These are phyloP conservation scores for Malacoctenus gilli DNA, from an alignment of 2,797 vertebrate genomes.

Conservation along the genomic window DNA sequence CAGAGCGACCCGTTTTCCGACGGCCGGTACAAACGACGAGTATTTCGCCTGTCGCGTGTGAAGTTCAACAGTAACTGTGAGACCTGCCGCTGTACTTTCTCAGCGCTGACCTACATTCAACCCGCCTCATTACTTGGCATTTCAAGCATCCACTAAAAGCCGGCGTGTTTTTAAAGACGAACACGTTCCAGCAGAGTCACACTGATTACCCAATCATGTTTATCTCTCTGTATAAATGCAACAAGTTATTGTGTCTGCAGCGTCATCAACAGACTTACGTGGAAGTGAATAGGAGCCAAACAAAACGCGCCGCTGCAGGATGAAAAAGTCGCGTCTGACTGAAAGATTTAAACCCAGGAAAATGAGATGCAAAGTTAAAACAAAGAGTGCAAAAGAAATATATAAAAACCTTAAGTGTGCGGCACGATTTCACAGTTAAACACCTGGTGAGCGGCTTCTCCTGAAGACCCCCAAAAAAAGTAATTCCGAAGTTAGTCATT, in stretches of 20 bases:
- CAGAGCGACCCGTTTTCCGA: no score
- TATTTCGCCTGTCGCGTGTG: no score
- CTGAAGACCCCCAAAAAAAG: constrained; percentile 18
- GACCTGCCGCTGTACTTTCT: no score
- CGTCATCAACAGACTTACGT: background rate
- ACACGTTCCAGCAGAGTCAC: background rate
- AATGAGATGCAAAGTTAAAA: constrained; percentile 24
- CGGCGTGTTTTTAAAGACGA: background rate
- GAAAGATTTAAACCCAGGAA: constrained; percentile 18
- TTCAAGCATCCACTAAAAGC: constrained; percentile 10
- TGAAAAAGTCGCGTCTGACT: background rate
- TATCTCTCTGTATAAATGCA: background rate
- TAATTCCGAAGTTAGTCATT: constrained; percentile 46
- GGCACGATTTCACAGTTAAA: constrained; percentile 18
- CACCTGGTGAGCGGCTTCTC: constrained; percentile 4
- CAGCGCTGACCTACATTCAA: background rate
- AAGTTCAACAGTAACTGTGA: no score
- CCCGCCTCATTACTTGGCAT: background rate
- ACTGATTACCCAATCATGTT: background rate
- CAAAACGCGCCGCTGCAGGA: background rate
- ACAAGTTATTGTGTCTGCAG: background rate
- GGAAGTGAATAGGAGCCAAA: background rate
- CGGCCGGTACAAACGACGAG: no score
- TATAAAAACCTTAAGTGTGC: background rate
- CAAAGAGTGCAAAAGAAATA: constrained; percentile 12